A percentile compares a stretch with the other conserved stretches of the same genome.
Conservation (phyloP, 2,113 vertebrate genomes). For the Orthonyx spaldingii region DNA sequence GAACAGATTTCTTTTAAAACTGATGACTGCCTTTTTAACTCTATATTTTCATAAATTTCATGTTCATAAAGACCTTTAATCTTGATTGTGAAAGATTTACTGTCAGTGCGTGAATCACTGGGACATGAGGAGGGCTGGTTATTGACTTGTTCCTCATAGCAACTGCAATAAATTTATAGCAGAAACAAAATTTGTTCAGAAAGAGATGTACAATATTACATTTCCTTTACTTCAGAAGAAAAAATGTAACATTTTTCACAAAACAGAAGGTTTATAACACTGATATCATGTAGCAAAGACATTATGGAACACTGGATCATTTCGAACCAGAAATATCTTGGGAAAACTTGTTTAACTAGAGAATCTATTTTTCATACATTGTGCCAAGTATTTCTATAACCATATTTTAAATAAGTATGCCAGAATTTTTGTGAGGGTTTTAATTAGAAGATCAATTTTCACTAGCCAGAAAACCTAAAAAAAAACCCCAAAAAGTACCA, state of each 20-base stretch:
- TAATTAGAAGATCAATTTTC: neutral
- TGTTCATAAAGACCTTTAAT: neutral
- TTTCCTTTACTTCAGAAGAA: neutral
- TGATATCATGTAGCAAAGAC: neutral
- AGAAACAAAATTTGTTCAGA: neutral
- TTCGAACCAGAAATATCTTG: neutral
- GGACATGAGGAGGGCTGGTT: neutral
- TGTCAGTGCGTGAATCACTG: neutral
- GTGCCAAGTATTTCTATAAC: neutral
- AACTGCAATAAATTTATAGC: neutral
- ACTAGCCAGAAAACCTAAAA: neutral
- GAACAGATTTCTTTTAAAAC: neutral
- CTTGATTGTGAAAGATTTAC: neutral
- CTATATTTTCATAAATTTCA: neutral
- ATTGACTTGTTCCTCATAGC: neutral
- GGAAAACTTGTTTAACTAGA: neutral
- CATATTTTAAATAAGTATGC: neutral
- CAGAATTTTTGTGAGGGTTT: neutral
- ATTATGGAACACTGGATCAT: neutral
- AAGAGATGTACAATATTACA: neutral
- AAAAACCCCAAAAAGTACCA: neutral
- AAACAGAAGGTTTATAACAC: neutral
- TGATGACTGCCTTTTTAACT: neutral
- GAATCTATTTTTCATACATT: neutral
- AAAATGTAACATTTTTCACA: neutral